Base-by-base conservation (phyloP, 2,888 invertebrate genomes). In the Gisinianus flammeolus region DNA sequence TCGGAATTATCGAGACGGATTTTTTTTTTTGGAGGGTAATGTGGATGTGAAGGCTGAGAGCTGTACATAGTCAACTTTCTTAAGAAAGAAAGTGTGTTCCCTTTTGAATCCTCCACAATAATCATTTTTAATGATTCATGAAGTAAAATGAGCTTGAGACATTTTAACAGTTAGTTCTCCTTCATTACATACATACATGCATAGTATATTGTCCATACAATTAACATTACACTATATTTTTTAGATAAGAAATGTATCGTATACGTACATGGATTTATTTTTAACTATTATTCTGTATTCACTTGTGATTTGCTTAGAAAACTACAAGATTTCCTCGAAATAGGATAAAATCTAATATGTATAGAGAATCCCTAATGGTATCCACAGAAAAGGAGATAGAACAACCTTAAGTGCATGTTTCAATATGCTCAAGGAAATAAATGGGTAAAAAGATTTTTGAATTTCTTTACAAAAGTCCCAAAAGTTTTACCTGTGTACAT, bases 121-220 rank as follows among this genome's bases (percentile, higher is more conserved):
- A 58, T 58, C 58, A 58, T 58, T 58, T 58, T 58, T 58, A 58
- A 58, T 58, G 58, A 58, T 58, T 58, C 58, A 58, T 24, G 1
- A 2, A 58, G 22, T 24, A 58, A 44, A 44, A 44, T 44, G 44
- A 44, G 44, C 19, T 44, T 12, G 12, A 44, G 44, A 44, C 44
- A 35, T 6, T 44, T 44, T 44, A 16, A 44, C 44, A 44, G 44
- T 44, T 44, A 44, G 12, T 44, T 44, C 8, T 16, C 44, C 44
- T 44, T 44, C 12, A 16, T 44, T 44, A 44, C 44, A n/a, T n/a
- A n/a, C n/a, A n/a, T n/a, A n/a, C n/a, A n/a, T n/a, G n/a, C 16
- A 10, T 44, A 44, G 44, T 10, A 44, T 44, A 44, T 44, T 44
- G 8, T 44, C 44, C 44, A 44, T 44, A 44, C 16, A 44, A 44